Conservation (phyloP, 2,888 invertebrate species). For the Brachyptera risi region DNA sequence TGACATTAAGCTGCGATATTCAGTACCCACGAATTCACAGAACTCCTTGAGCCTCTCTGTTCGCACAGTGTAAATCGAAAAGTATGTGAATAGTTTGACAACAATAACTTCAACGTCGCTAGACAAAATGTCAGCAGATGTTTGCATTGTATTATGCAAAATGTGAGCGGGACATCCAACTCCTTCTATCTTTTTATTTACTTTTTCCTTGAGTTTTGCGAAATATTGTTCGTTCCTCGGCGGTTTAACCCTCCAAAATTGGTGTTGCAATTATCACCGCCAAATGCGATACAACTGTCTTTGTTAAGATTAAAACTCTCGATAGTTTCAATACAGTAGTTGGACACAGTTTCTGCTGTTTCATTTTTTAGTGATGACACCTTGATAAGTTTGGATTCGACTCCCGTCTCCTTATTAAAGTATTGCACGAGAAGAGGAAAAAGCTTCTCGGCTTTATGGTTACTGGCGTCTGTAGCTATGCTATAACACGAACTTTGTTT, state of each 20-base stretch:
- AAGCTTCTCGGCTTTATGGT: not conserved
- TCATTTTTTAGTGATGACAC: slow-evolving; percentile 16
- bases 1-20: slow-evolving; percentile 37
- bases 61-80: slow-evolving; percentile 40
- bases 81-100: slow-evolving; percentile 40
- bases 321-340: slow-evolving; percentile 9
- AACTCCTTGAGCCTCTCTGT: slow-evolving; percentile 39
- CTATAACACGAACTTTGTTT: not conserved
- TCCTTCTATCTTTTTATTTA: slow-evolving; percentile 32
- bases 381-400: slow-evolving; percentile 9
- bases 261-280: slow-evolving; percentile 42
- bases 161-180: slow-evolving; percentile 41
- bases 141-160: slow-evolving; percentile 39
- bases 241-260: slow-evolving; percentile 33
- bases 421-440: not conserved
- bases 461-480: not conserved
- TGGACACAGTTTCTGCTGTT: not conserved
- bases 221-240: slow-evolving; percentile 34
- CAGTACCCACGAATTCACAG: slow-evolving; percentile 38
- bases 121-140: slow-evolving; percentile 38
- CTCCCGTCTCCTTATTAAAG: not conserved
- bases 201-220: slow-evolving; percentile 29
- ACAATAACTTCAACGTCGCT: slow-evolving; percentile 39
- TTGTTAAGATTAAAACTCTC: slow-evolving; percentile 4
- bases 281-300: slow-evolving; percentile 40